Evolutionary conservation across 2,797 vertebrate genomes (phyloP).

Genomic region (Cryptoprocta ferox): DNA sequence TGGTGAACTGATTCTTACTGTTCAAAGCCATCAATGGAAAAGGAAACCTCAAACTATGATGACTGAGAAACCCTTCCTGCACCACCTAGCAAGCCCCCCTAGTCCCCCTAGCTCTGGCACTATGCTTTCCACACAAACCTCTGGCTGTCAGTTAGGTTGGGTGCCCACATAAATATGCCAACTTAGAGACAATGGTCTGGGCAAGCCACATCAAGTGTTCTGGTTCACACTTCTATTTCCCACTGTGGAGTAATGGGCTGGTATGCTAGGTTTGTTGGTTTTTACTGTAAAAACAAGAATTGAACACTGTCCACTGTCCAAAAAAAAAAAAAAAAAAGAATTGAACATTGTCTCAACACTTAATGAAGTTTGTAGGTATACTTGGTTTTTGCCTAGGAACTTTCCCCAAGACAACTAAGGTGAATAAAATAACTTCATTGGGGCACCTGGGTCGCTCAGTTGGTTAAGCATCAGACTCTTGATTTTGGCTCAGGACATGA

Average conservation of each 20-base stretch:
- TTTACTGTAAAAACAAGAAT: neutral
- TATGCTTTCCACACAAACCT: neutral
- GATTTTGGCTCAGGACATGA: too few species aligned
- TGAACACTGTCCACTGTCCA: neutral
- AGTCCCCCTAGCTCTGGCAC: neutral
- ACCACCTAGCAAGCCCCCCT: neutral
- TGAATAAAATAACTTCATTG: neutral
- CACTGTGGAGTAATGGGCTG: neutral
- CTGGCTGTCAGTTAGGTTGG: neutral
- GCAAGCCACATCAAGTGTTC: neutral
- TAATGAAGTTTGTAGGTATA: neutral
- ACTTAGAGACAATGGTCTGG: neutral
- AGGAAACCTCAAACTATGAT: neutral
- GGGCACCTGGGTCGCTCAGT: too few species aligned
- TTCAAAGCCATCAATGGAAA: constrained; percentile 18
- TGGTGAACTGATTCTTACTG: neutral
- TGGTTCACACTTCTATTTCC: neutral
- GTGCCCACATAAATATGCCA: accelerated
- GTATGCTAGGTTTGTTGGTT: neutral
- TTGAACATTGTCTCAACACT: neutral
- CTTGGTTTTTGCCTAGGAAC: neutral
- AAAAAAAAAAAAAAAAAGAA: neutral
- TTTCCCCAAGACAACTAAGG: neutral
- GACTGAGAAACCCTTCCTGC: neutral
- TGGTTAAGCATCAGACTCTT: too few species aligned